Conservation (phyloP, 2,113 vertebrate species). For the Baryphthengus martii region DNA sequence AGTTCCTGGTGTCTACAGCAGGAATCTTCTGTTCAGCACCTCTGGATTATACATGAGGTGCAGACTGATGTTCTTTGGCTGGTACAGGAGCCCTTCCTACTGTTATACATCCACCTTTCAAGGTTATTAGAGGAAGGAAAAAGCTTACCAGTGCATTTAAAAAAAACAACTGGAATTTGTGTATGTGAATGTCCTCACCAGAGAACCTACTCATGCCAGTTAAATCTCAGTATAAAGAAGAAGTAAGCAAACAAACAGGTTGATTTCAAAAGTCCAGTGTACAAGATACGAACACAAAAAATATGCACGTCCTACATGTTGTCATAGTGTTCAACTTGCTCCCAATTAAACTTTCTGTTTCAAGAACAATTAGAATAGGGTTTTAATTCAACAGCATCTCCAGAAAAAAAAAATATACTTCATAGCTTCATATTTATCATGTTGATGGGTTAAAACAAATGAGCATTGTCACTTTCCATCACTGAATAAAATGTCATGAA, state of each 20-base stretch:
- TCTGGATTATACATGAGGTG: not conserved
- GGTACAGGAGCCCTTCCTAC: not conserved
- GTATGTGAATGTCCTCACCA: not conserved
- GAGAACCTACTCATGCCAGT: not conserved
- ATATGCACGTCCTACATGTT: not conserved
- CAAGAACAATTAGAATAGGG: not conserved
- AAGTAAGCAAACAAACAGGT: not conserved
- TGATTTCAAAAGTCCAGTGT: conserved; percentile 25
- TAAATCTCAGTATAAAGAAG: conserved; percentile 22
- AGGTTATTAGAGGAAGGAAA: not conserved
- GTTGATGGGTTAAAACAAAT: not conserved
- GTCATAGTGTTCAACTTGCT: not conserved
- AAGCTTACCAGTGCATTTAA: not conserved
- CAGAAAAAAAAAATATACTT: conserved; percentile 13
- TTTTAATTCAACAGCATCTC: conserved; percentile 6
- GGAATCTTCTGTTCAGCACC: not conserved
- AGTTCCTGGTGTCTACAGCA: not conserved
- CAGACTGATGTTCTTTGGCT: not conserved
- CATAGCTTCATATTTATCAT: conserved; percentile 1
- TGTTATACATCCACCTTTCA: not conserved
- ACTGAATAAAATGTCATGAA: conserved; percentile 23
- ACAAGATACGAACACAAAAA: not conserved
- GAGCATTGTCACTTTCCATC: not conserved
- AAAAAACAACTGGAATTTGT: not conserved
- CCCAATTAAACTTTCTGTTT: conserved; percentile 22